phyloP scores from a whole-genome alignment of 2,888 invertebrate genomes.

The Chymomyza procnemis region DNA sequence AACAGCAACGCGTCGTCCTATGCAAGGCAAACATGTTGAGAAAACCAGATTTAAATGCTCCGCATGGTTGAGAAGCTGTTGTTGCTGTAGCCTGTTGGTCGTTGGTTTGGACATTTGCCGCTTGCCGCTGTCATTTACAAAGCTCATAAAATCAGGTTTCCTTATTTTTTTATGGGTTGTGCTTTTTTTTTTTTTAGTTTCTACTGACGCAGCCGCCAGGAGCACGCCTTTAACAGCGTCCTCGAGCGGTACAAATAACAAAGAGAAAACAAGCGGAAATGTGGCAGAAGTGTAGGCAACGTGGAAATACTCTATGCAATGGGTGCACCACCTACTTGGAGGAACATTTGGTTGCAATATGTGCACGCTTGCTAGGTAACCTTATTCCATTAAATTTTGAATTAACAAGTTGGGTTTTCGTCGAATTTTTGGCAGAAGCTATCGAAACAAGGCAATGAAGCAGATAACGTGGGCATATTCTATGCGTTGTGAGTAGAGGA shows the following conservation, averaged over 20 bases:
- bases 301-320: background rate
- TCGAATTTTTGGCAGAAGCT: no score
- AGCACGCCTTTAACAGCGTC: constrained; percentile 46
- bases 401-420: no score
- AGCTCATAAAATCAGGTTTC: constrained; percentile 53
- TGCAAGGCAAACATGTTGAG: constrained; percentile 46
- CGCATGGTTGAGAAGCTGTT: background rate
- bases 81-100: background rate
- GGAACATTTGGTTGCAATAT: no score
- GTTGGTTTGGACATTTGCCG: background rate
- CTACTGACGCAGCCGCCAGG: background rate
- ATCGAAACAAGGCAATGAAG: no score
- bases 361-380: no score
- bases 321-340: no score
- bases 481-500: no score
- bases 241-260: constrained; percentile 47
- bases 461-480: no score
- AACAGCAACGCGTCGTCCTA: constrained; percentile 17
- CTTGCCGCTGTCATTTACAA: background rate
- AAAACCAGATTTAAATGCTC: constrained; percentile 53
- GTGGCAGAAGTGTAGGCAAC: background rate
- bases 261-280: constrained; percentile 21
- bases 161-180: background rate
- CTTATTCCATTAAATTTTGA: no score
- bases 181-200: background rate